Evolutionary conservation across 2,797 vertebrate genomes (phyloP), one percentile per base, ranked within the genome.

Genomic region (Eulemur coronatus): DNA sequence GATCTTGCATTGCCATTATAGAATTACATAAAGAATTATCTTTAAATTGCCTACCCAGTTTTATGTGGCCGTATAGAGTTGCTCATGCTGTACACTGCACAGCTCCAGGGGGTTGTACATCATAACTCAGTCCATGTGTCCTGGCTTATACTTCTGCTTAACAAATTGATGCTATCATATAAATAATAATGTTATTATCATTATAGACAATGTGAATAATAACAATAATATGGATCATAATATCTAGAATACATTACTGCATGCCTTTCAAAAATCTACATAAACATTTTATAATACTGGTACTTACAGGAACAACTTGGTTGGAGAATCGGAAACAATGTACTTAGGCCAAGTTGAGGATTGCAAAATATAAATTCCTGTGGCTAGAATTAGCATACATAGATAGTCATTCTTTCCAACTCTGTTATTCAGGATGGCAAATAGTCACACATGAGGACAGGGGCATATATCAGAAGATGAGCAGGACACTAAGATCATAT

Each of bases 171-270:
- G 17, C 35, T 46, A 13, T 50, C 33, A 76, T 55, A 61, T 72
- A 88, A 82, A 48, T 61, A 20, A 75, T 59, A 61, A 26, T 61
- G 43, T n/a, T 35, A 24, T 84, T 75, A 59, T 35, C n/a, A 79
- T 89, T 93, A 78, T 26, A 91, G 46, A 84, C n/a, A 78, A 48
- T 52, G 5, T 48, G 30, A 33, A 35, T 84, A 50, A 80, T 76
- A 59, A 30, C 7, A 85, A 33, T 69, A 50, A 33, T 87, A 93
- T 90, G 65, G 72, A 86, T 97, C 81, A 97, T 96, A 88, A 96
- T 97, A 97, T 97, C 97, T 92, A 97, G 96, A 94, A 97, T 97
- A 95, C 48, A 96, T 98, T 98, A 96, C 82, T 76, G 73, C 97
- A 84, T 89, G 57, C 35, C 94, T 98, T 93, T 97, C 85, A 96